phyloP scores from a whole-genome alignment of 2,888 invertebrate species.

The Celastrina argiolus region DNA sequence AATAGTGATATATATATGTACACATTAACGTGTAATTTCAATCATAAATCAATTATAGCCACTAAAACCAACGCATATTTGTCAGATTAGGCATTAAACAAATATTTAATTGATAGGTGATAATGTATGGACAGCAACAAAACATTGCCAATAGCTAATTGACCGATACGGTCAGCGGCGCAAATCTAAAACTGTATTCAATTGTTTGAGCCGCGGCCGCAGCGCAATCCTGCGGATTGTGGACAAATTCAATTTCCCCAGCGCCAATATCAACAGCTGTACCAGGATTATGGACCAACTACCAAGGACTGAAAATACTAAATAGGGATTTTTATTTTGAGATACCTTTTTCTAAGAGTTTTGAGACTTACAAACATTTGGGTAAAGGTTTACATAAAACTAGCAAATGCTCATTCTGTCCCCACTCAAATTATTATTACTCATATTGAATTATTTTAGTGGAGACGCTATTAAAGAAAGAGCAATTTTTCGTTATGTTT shows the following conservation, averaged over 20 bases:
- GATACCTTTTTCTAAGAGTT: neutral
- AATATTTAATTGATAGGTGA: neutral
- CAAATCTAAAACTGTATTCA: conserved; percentile 52
- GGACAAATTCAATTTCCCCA: conserved; percentile 72
- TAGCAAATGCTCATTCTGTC: too few species aligned
- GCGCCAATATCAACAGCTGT: conserved; percentile 55
- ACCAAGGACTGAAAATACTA: conserved; percentile 27
- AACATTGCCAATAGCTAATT: conserved; percentile 24
- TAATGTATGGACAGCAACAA: neutral
- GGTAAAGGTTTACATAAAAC: too few species aligned
- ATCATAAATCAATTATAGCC: neutral
- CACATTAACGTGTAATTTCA: too few species aligned
- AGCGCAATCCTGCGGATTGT: conserved; percentile 62
- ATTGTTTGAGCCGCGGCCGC: conserved; percentile 53
- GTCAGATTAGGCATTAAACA: conserved; percentile 3
- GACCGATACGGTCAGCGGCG: conserved; percentile 32
- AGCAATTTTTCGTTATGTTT: too few species aligned
- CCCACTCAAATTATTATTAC: too few species aligned
- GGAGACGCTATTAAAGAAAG: too few species aligned
- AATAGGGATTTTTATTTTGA: neutral
- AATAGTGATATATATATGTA: too few species aligned
- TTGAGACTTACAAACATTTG: too few species aligned
- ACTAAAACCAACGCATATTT: neutral
- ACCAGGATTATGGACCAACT: conserved; percentile 30
- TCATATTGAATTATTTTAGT: too few species aligned